Evolutionary conservation across 2,797 vertebrate genomes (phyloP), one percentile per base, ranked within the genome.

Genomic region (Sciaenops ocellatus): DNA sequence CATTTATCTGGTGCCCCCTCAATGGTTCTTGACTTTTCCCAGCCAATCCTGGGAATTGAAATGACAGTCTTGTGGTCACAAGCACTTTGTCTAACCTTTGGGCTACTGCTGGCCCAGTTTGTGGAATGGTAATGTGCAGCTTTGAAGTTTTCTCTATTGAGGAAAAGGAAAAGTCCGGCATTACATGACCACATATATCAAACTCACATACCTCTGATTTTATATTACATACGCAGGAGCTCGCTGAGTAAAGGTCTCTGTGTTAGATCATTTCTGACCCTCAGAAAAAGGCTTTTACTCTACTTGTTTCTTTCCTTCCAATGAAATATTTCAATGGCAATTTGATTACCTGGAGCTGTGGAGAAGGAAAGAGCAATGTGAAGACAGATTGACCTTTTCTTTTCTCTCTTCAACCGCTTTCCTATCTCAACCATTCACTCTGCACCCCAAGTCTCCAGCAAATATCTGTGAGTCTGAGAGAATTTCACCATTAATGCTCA

Each of bases 341-440:
- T 88, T 83, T 80, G 79, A 87, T 91, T 78, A 87, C 80, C 63
- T 73, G 77, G 52, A 7, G 69, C 65, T 47, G 64, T 47, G 61
- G 47, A 73, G 65, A 73, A 61, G 82, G 74, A 85, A 74, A 87
- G 80, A 85, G 63, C 85, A 85, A 83, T 82, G 72, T 83, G 63
- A 79, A 78, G 78, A 86, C 64, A 71, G 65, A 78, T 48, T 85
- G 83, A 88, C 85, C 83, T 90, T 89, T 88, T 54, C 20, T 82
- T 48, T 63, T 56, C 42, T 69, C 48, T 68, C 52, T 42, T 3
- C 38, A 66, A 28, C 54, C 5, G 0, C 73, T 73, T 62, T 70
- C 34, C 34, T 42, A 59, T 55, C 74, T 63, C 73, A 66, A 62
- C 60, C 34, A 38, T 75, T 77, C 52, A 30, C 63, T 67, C 28